Conservation (phyloP, 2,888 invertebrate species). For the Phengaris arion region DNA sequence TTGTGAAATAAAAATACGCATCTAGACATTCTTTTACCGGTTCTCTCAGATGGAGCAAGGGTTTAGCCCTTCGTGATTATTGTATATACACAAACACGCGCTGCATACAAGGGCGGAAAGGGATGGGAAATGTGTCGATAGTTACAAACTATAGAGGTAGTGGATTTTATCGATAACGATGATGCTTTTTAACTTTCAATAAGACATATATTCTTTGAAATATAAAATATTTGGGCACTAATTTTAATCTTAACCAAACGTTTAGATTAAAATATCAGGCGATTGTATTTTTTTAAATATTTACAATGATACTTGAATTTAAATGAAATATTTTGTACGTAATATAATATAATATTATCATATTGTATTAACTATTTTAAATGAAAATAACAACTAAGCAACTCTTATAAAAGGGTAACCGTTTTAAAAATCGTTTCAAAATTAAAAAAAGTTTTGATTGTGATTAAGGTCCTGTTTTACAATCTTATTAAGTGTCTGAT, state of each 20-base stretch:
- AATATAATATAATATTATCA: too few relatives aligned
- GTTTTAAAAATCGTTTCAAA: background rate
- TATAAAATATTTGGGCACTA: too few relatives aligned
- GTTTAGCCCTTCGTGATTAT: slow-evolving; percentile 28
- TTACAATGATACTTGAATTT: too few relatives aligned
- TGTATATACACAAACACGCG: slow-evolving; percentile 26
- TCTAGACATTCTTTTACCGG: slow-evolving; percentile 27
- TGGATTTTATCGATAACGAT: background rate
- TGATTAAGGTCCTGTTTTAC: background rate
- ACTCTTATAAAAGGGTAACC: background rate
- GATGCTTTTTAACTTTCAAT: too few relatives aligned
- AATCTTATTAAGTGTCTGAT: too few relatives aligned
- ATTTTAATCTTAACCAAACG: too few relatives aligned
- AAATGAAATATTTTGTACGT: too few relatives aligned
- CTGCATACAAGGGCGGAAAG: slow-evolving; percentile 21
- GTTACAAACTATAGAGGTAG: background rate
- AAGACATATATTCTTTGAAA: too few relatives aligned
- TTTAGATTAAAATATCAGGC: too few relatives aligned
- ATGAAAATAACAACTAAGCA: background rate
- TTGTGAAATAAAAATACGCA: slow-evolving; percentile 28
- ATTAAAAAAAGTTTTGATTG: background rate
- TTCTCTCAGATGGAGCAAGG: slow-evolving; percentile 27
- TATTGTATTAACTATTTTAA: background rate
- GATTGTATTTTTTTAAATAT: too few relatives aligned
- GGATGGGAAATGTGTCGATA: slow-evolving; percentile 20